A percentile compares a stretch with the other conserved stretches of the same genome.
Conservation (phyloP, 2,113 vertebrate genomes). For the Catharus minimus region DNA sequence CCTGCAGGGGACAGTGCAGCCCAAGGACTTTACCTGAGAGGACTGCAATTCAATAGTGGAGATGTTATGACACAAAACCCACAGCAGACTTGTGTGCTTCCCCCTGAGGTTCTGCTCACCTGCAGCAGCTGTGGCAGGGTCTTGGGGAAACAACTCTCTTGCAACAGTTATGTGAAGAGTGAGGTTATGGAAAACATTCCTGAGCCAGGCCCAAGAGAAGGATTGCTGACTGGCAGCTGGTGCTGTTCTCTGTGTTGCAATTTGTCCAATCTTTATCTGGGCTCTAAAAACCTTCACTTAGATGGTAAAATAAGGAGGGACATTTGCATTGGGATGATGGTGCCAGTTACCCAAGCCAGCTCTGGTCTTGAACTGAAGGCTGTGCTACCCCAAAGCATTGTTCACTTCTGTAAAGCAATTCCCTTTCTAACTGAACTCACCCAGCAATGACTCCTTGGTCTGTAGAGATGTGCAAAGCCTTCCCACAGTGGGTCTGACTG, state of each 20-base stretch:
- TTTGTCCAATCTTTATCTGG: neutral
- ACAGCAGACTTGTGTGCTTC: neutral
- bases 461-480: neutral
- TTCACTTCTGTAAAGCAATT: neutral
- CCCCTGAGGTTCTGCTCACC: rapidly evolving
- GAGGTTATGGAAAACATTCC: rapidly evolving
- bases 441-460: rapidly evolving
- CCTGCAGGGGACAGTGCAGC: rapidly evolving
- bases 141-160: neutral
- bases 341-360: neutral
- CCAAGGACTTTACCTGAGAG: neutral
- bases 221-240: neutral
- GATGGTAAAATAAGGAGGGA: neutral
- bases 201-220: neutral
- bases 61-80: neutral
- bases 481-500: neutral
- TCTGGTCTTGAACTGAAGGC: neutral
- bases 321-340: neutral
- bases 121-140: neutral
- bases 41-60: neutral
- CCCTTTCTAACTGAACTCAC: neutral
- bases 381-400: neutral
- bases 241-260: neutral
- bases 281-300: neutral
- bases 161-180: rapidly evolving